Evolutionary conservation across 2,888 invertebrate genomes (phyloP).

Genomic region (Balanococcus diminutus): DNA sequence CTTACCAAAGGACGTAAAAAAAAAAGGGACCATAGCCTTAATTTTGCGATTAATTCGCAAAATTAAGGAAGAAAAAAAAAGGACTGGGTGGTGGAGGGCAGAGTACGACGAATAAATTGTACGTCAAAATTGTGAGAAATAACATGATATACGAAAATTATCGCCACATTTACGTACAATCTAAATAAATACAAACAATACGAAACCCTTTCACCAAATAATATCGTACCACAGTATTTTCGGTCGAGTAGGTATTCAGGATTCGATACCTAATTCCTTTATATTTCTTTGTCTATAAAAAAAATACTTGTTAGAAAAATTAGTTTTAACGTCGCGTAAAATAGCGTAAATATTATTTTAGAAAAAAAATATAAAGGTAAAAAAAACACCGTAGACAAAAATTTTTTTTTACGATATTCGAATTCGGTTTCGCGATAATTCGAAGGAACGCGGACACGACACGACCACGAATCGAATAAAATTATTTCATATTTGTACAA

Average conservation of each 20-base stretch:
- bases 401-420: not conserved
- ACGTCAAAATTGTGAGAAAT: not conserved
- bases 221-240: not conserved
- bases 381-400: not conserved
- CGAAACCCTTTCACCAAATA: not conserved
- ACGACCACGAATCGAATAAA: too few species aligned
- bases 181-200: not conserved
- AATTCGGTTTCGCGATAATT: not conserved
- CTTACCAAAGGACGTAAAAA: too few species aligned
- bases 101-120: not conserved
- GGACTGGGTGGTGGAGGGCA: not conserved
- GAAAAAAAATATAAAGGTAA: not conserved
- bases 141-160: not conserved
- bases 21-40: not conserved
- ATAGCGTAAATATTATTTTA: not conserved
- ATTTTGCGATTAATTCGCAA: not conserved
- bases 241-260: not conserved
- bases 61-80: not conserved
- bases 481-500: too few species aligned
- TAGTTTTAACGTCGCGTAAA: not conserved
- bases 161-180: not conserved
- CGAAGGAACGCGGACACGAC: too few species aligned
- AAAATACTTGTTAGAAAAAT: not conserved
- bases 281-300: not conserved
- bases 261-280: not conserved